Evolutionary conservation across 2,797 vertebrate species (phyloP).

Genomic region (Euthynnus affinis): DNA sequence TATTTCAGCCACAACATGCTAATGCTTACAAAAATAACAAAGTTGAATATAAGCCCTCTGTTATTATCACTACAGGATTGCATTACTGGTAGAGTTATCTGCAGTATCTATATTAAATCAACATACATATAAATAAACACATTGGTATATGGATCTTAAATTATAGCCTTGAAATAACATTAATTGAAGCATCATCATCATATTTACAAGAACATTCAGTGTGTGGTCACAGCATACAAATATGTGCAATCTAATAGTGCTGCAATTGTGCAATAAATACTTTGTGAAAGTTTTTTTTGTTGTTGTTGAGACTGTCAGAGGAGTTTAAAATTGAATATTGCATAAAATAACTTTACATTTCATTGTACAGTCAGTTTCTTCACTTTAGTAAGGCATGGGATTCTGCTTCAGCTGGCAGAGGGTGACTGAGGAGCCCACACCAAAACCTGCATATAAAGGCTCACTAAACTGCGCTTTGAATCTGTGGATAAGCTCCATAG

Average conservation of each 20-base stretch:
- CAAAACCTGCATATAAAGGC: constrained; percentile 86
- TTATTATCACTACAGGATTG: background rate
- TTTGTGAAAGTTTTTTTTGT: background rate
- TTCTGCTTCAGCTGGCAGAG: constrained; percentile 80
- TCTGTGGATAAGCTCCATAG: constrained; percentile 84
- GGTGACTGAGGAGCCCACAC: constrained; percentile 85
- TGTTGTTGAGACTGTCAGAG: background rate
- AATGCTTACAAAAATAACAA: background rate
- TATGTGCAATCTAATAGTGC: background rate
- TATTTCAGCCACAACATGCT: background rate
- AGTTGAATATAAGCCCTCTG: background rate
- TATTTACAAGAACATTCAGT: background rate
- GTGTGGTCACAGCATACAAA: background rate
- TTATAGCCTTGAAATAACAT: background rate
- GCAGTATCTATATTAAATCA: background rate
- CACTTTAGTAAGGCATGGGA: constrained; percentile 41
- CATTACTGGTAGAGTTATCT: background rate
- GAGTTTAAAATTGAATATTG: background rate
- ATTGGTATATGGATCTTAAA: background rate
- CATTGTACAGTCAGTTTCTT: no score
- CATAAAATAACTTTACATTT: background rate
- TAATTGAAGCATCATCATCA: background rate
- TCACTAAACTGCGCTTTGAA: constrained; percentile 86
- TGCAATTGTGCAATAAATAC: background rate
- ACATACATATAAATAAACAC: background rate